Percentiles rank a stretch among this genome's conserved stretches.
These are phyloP conservation scores for Mythimna ferrago DNA, from an alignment of 2,888 invertebrate species.

Conservation along the genomic window DNA sequence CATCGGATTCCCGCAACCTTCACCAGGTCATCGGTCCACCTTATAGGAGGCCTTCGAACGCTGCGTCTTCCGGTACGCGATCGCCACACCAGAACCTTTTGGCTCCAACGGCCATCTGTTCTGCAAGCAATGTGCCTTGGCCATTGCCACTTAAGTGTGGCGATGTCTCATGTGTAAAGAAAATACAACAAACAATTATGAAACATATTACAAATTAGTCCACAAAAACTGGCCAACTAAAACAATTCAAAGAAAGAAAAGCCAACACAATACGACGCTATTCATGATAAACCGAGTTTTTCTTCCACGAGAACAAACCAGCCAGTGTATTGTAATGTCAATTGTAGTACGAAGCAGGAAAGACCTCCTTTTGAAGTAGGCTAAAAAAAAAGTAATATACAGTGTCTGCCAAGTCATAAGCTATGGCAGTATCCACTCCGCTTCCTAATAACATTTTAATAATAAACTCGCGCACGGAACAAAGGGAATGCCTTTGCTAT, in stretches of 20 bases:
- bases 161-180: no score
- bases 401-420: conserved; percentile 70
- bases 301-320: conserved; percentile 46
- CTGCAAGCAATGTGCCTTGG: no score
- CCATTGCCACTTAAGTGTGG: no score
- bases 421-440: conserved; percentile 70
- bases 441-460: conserved; percentile 85
- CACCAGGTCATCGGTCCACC: no score
- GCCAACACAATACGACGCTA: conserved; percentile 38
- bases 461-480: conserved; percentile 79
- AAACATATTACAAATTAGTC: not conserved
- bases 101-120: no score
- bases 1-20: no score
- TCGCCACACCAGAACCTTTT: no score
- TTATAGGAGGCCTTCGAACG: no score
- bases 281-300: conserved; percentile 51
- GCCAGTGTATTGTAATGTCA: conserved; percentile 60
- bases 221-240: conserved; percentile 6
- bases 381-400: conserved; percentile 67
- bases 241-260: conserved; percentile 37
- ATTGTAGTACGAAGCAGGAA: conserved; percentile 49
- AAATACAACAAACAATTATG: not conserved
- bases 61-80: no score
- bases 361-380: conserved; percentile 62
- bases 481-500: conserved; percentile 67